These are phyloP conservation scores for Slavum lentiscoides DNA, from an alignment of 2,888 invertebrate species.

Conservation along the genomic window DNA sequence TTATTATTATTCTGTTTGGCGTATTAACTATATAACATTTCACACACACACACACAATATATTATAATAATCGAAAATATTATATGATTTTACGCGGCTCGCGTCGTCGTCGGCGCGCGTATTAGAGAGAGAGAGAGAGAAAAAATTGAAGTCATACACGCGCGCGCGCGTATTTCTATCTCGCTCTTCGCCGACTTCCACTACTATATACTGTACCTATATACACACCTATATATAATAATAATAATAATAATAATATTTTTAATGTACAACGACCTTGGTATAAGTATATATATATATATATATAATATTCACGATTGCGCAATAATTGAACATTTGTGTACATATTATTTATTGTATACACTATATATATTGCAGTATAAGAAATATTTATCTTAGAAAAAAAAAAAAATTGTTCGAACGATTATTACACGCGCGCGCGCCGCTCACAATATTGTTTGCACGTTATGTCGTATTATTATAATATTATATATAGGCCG, in stretches of 20 bases:
- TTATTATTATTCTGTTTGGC: too few species aligned
- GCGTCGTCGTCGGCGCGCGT: too few species aligned
- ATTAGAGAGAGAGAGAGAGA: too few species aligned
- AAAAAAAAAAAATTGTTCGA: conserved; percentile 27
- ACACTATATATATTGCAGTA: background rate
- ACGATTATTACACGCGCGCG: background rate
- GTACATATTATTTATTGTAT: background rate
- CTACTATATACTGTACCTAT: too few species aligned
- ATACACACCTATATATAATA: too few species aligned
- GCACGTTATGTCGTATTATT: background rate
- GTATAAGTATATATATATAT: background rate
- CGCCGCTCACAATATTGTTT: background rate
- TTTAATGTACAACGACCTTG: conserved; percentile 27
- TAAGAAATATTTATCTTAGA: conserved; percentile 35
- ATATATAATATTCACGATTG: conserved; percentile 31
- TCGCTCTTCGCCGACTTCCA: too few species aligned
- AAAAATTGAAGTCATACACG: background rate
- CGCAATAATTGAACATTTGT: conserved; percentile 31
- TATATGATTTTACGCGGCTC: too few species aligned
- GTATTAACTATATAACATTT: too few species aligned
- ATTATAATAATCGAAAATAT: too few species aligned
- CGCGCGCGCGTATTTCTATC: background rate
- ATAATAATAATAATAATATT: background rate
- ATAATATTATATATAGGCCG: conserved; percentile 3
- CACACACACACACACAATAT: too few species aligned